These are phyloP conservation scores for Gila robusta DNA, from an alignment of 2,797 vertebrate genomes.

Conservation along the genomic window DNA sequence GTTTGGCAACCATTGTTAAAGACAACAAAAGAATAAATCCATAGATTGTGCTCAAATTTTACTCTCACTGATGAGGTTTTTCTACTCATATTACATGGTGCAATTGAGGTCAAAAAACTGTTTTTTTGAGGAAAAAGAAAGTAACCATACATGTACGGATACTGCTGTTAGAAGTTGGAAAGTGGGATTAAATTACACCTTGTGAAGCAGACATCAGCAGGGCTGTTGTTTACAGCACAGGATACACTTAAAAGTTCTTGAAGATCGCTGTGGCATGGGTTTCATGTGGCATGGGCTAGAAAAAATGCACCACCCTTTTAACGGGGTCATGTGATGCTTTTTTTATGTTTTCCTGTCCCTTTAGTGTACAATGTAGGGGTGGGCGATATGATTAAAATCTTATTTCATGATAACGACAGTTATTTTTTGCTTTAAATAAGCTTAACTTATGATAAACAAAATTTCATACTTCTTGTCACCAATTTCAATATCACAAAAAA, in stretches of 20 bases:
- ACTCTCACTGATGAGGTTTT: background rate
- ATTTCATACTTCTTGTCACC: too few species aligned
- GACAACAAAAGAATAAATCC: background rate
- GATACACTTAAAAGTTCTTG: background rate
- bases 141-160: background rate
- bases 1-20: background rate
- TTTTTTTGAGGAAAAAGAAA: background rate
- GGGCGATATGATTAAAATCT: too few species aligned
- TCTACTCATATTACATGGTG: background rate
- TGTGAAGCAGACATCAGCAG: background rate
- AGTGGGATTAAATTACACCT: background rate
- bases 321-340: background rate
- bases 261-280: background rate
- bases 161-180: too few species aligned
- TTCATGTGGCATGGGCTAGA: background rate
- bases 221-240: background rate
- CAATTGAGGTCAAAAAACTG: background rate
- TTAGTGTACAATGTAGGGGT: background rate
- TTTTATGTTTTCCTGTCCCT: background rate
- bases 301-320: background rate
- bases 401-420: too few species aligned
- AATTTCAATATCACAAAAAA: too few species aligned
- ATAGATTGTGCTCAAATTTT: background rate
- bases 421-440: too few species aligned
- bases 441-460: too few species aligned